Conservation (phyloP, 2,113 vertebrate species). For the Scatophagus argus region DNA sequence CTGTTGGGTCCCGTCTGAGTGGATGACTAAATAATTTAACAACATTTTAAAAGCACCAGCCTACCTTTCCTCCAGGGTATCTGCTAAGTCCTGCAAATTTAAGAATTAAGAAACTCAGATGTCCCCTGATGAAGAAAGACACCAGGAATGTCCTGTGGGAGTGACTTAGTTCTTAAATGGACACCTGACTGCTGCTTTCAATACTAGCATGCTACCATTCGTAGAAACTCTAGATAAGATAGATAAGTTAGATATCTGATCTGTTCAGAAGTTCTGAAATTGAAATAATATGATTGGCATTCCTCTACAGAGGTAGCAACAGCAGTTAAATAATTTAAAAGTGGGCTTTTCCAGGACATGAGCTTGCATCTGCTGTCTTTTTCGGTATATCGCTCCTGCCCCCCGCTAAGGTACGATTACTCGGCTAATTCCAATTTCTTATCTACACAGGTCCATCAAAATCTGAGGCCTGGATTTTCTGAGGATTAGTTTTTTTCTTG, state of each 20-base stretch:
- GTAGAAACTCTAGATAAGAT: too few relatives aligned
- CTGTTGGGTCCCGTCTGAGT: conserved; percentile 47
- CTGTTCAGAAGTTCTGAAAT: not conserved
- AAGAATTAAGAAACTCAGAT: conserved; percentile 21
- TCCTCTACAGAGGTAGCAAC: not conserved
- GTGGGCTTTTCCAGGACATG: conserved; percentile 24
- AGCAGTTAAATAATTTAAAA: conserved; percentile 4
- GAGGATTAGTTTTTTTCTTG: conserved; percentile 15
- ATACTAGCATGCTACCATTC: not conserved
- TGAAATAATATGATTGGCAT: not conserved
- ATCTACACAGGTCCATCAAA: conserved; percentile 54
- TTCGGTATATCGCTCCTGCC: conserved; percentile 20
- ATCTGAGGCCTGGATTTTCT: conserved; percentile 4
- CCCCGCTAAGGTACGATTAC: conserved; percentile 51
- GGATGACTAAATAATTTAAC: conserved; percentile 79
- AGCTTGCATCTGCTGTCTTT: not conserved
- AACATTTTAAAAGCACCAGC: conserved; percentile 65
- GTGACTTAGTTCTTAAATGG: conserved; percentile 12
- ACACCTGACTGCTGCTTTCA: conserved; percentile 31
- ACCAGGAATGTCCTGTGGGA: conserved; percentile 3
- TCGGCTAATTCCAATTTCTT: conserved; percentile 56
- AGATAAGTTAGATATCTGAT: too few relatives aligned
- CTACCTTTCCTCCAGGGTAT: conserved; percentile 27
- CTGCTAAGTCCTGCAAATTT: conserved; percentile 50
- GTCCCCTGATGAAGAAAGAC: conserved; percentile 22